Conservation (phyloP, 2,113 vertebrate species). For the Lates calcarifer region DNA sequence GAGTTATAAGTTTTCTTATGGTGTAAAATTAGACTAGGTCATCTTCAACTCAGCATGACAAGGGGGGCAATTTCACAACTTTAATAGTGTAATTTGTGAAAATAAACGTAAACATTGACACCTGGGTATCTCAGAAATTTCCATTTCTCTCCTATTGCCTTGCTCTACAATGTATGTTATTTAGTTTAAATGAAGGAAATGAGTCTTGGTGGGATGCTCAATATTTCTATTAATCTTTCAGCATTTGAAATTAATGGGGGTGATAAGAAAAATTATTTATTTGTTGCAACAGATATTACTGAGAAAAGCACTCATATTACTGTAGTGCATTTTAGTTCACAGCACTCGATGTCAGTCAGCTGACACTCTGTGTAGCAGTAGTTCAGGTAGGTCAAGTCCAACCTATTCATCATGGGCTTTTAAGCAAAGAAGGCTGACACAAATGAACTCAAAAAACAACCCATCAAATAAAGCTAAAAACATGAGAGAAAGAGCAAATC, state of each 20-base stretch:
- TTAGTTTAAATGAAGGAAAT: background rate
- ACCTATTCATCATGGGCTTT: conserved; percentile 49
- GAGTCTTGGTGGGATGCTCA: background rate
- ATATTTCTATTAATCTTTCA: background rate
- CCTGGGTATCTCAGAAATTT: background rate
- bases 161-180: background rate
- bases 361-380: background rate
- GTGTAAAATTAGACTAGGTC: background rate
- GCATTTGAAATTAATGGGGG: background rate
- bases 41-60: background rate
- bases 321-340: conserved; percentile 1
- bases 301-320: conserved; percentile 14
- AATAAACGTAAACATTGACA: conserved; percentile 14
- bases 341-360: conserved; percentile 7
- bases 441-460: conserved; percentile 31
- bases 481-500: background rate
- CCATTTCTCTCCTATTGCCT: background rate
- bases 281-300: background rate
- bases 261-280: conserved; percentile 9
- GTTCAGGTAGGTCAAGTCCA: conserved; percentile 40
- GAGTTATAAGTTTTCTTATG: background rate
- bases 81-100: background rate
- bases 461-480: conserved; percentile 11
- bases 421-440: conserved; percentile 28
- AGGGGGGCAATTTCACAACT: background rate